phyloP scores from a whole-genome alignment of 2,113 vertebrate genomes.

The Nothocercus julius region DNA sequence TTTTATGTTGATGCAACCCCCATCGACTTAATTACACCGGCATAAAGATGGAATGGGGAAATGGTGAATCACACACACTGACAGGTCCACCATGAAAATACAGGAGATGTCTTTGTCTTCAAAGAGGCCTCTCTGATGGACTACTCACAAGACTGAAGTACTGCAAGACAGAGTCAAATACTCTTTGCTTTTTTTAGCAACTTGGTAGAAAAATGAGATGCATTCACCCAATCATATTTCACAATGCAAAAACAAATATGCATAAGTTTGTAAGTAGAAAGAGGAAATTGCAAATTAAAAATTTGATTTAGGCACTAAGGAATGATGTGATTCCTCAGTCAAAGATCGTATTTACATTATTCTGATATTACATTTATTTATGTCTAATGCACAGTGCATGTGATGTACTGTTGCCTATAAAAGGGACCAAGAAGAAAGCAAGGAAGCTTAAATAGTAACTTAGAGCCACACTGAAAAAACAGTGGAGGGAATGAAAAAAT shows the following conservation, averaged over 20 bases:
- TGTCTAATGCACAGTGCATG: background rate
- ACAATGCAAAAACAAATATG: background rate
- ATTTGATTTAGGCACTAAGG: background rate
- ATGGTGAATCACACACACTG: background rate
- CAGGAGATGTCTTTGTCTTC: conserved; percentile 27
- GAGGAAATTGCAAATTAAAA: background rate
- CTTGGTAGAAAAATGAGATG: background rate
- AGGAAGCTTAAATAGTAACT: background rate
- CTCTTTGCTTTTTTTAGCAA: conserved; percentile 28
- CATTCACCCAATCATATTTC: background rate
- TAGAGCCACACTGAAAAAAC: background rate
- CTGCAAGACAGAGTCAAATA: background rate
- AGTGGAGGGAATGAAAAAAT: background rate
- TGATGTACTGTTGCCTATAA: background rate
- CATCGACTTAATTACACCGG: conserved; percentile 4
- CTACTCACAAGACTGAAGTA: background rate
- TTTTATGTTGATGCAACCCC: background rate
- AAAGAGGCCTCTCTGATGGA: background rate
- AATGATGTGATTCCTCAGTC: background rate
- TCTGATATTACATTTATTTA: background rate
- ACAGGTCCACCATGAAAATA: background rate
- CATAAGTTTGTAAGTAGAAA: background rate
- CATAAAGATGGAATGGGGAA: conserved; percentile 17
- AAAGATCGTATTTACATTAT: background rate
- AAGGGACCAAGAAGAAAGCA: background rate